Base-by-base conservation (phyloP, 2,113 vertebrate species). In the Phrynosoma platyrhinos region DNA sequence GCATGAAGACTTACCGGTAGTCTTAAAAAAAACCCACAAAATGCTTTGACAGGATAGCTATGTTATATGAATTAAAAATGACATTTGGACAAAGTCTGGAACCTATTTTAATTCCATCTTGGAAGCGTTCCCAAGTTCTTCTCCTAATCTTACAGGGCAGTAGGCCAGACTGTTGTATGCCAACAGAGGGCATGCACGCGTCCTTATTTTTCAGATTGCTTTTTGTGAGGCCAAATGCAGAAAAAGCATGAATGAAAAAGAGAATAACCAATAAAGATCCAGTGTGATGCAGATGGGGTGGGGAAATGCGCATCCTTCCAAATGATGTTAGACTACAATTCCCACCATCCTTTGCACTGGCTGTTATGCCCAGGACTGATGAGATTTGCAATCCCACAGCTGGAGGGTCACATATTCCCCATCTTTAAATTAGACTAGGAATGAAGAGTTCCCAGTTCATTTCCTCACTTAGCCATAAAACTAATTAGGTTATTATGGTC, bases 71-170 rank as follows among this genome's bases (percentile, higher is more conserved):
- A 82, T 87, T 94, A 85, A 90, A 94, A 95, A 90, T 90, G 82
- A 23, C 90, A 71, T 87, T 92, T 91, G 88, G 85, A 91, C 85
- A 91, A 69, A 23, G 10, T 85, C 86, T 92, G 90, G 85, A 92
- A 90, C 83, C 90, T 93, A 90, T 94, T 71, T 94, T 91, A 90
- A 92, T 94, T 93, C 92, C 36, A 53, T 86, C 16, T 80, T 92
- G 93, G 90, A 88, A 90, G 0, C 0, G 25, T 92, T 87, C 89
- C 93, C 79, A 87, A 88, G 93, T 91, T 86, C 83, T 83, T 76
- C 25, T n/a, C 13, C 36, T 90, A 82, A 86, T 92, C 77, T 91
- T 0, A 87, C 86, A 71, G 52, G 79, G 55, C 0, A 0, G 77
- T 88, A 82, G 79, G 27, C 13, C 16, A 5, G 42, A n/a, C 79